Conservation (phyloP, 2,888 invertebrate species). For the Stegana nigrithorax region DNA sequence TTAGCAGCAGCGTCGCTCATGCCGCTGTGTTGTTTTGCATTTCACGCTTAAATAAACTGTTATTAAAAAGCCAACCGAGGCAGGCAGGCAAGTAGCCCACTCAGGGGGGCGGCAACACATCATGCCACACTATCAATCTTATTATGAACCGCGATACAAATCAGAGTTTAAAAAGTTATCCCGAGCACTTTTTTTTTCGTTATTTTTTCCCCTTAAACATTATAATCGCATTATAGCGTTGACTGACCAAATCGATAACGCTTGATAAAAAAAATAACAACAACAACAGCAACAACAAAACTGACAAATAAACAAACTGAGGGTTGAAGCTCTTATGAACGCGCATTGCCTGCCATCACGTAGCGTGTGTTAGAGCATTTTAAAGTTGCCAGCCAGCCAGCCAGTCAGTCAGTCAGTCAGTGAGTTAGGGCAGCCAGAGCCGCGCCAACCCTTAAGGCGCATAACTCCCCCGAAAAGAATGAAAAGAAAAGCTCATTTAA, state of each 20-base stretch:
- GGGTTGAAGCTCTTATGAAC: background rate
- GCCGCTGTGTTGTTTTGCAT: slow-evolving; percentile 35
- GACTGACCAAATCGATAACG: slow-evolving; percentile 55
- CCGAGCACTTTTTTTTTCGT: too few species aligned
- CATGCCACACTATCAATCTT: too few species aligned
- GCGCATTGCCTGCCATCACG: background rate
- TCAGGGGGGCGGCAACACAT: too few species aligned
- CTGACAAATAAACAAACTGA: background rate
- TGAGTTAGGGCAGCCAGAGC: too few species aligned
- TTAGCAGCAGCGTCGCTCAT: slow-evolving; percentile 11
- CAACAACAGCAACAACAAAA: too few species aligned
- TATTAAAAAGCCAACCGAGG: slow-evolving; percentile 18
- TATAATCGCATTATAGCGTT: slow-evolving; percentile 58
- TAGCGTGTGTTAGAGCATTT: slow-evolving; percentile 25
- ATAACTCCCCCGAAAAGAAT: too few species aligned
- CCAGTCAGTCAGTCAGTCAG: too few species aligned
- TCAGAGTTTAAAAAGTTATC: too few species aligned
- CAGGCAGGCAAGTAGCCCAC: slow-evolving; percentile 29
- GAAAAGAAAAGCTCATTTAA: slow-evolving; percentile 39
- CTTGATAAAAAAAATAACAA: too few species aligned
- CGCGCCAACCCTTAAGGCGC: slow-evolving; percentile 2
- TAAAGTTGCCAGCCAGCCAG: too few species aligned
- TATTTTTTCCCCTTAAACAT: slow-evolving; percentile 39
- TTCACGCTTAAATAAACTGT: slow-evolving; percentile 51
- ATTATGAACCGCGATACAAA: too few species aligned